A percentile compares a stretch with the other conserved stretches of the same genome.
Conservation (phyloP, 1,140 invertebrate genomes). For the Papilio aristodemus region DNA sequence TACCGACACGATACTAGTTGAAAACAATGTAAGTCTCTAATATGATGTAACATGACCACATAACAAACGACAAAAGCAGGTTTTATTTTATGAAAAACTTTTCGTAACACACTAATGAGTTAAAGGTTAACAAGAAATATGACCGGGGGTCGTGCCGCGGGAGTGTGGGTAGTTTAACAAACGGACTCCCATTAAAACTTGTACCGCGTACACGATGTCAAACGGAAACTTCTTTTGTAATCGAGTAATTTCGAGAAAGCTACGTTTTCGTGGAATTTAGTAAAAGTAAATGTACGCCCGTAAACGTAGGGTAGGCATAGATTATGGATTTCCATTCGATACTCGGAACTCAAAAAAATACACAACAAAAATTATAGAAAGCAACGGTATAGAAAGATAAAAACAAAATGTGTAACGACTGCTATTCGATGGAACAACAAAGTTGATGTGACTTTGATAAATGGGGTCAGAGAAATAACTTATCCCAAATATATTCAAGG, state of each 20-base stretch:
- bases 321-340: no score
- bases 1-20: background rate
- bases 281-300: background rate
- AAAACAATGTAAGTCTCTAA: background rate
- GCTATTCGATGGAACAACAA: background rate
- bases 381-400: background rate
- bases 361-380: no score
- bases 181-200: slow-evolving; percentile 6
- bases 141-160: background rate
- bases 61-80: background rate
- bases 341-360: no score
- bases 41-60: background rate
- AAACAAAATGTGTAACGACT: background rate
- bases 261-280: background rate
- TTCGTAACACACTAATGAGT: slow-evolving; percentile 7
- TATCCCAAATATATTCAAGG: background rate
- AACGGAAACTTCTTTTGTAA: background rate
- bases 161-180: background rate
- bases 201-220: background rate
- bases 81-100: background rate
- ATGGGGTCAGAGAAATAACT: background rate
- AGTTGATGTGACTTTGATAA: background rate
- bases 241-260: background rate
- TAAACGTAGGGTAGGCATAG: no score
- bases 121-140: slow-evolving; percentile 6